Evolutionary conservation across 2,797 vertebrate genomes (phyloP).

Genomic region (Aviceda leuphotes): DNA sequence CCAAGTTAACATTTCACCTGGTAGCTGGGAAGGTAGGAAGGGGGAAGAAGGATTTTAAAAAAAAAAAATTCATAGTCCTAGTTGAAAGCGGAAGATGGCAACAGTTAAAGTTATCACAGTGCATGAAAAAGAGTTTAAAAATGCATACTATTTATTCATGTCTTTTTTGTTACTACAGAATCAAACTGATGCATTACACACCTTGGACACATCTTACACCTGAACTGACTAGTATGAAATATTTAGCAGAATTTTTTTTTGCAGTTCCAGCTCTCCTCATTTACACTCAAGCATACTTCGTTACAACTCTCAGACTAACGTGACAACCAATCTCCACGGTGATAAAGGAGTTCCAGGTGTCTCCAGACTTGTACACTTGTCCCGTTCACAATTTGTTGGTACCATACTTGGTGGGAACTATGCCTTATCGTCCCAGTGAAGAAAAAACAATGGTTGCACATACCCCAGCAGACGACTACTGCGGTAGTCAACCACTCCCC

Average conservation of each 20-base stretch:
- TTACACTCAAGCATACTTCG: background rate
- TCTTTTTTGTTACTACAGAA: background rate
- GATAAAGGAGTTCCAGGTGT: background rate
- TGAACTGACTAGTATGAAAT: background rate
- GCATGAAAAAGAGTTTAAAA: background rate
- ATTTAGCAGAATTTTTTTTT: background rate
- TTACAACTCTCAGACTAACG: background rate
- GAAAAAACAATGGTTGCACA: background rate
- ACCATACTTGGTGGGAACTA: accelerated
- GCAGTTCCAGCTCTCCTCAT: background rate
- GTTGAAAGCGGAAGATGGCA: background rate
- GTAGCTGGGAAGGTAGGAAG: background rate
- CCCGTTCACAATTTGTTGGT: background rate
- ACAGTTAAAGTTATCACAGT: background rate
- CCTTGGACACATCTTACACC: background rate
- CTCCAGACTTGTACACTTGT: background rate
- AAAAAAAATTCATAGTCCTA: background rate
- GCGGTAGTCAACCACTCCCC: background rate
- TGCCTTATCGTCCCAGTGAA: background rate
- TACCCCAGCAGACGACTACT: background rate
- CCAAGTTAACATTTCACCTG: background rate
- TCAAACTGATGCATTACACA: background rate
- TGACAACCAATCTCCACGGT: background rate
- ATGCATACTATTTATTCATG: background rate
- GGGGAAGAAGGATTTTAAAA: background rate